Percentiles rank a stretch among this genome's conserved stretches.
Evolutionary conservation across 2,888 invertebrate species (phyloP).

Genomic region (Oligia latruncula): DNA sequence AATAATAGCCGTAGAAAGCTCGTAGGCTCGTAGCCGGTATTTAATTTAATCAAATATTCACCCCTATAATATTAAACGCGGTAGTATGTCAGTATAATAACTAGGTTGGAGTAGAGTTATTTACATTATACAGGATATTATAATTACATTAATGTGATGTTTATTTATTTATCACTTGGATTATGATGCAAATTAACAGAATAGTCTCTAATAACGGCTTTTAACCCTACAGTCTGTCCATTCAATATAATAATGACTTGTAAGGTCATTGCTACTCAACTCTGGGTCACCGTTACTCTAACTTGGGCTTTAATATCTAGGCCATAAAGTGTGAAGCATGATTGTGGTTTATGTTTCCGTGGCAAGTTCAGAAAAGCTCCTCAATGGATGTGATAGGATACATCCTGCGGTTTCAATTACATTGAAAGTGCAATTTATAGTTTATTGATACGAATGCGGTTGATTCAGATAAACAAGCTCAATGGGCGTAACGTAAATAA

Average conservation of each 20-base stretch:
- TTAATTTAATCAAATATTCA: constrained; percentile 57
- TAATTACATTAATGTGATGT: constrained; percentile 45
- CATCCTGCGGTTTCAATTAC: constrained; percentile 88
- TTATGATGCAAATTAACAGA: constrained; percentile 64
- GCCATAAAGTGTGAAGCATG: constrained; percentile 64
- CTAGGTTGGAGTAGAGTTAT: constrained; percentile 38
- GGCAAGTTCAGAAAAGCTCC: constrained; percentile 79
- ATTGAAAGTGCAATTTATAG: constrained; percentile 80
- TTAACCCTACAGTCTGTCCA: constrained; percentile 70
- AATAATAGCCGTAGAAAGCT: constrained; percentile 30
- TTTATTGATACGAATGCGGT: constrained; percentile 78
- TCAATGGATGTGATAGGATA: constrained; percentile 85
- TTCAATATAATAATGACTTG: constrained; percentile 75
- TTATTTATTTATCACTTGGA: constrained; percentile 55
- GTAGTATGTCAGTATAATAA: constrained; percentile 33
- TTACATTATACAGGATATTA: constrained; percentile 30
- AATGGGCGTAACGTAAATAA: constrained; percentile 48
- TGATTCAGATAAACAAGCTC: constrained; percentile 60
- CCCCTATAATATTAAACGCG: constrained; percentile 40
- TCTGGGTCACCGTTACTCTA: constrained; percentile 58
- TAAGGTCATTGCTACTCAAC: constrained; percentile 78
- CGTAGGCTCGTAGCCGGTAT: constrained; percentile 21
- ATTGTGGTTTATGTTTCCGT: constrained; percentile 53
- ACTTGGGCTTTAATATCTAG: constrained; percentile 63
- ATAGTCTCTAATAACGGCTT: constrained; percentile 66